A percentile compares a stretch with the other conserved stretches of the same genome.
Evolutionary conservation across 2,888 invertebrate species (phyloP).

Genomic region (Antheraea yamamai): DNA sequence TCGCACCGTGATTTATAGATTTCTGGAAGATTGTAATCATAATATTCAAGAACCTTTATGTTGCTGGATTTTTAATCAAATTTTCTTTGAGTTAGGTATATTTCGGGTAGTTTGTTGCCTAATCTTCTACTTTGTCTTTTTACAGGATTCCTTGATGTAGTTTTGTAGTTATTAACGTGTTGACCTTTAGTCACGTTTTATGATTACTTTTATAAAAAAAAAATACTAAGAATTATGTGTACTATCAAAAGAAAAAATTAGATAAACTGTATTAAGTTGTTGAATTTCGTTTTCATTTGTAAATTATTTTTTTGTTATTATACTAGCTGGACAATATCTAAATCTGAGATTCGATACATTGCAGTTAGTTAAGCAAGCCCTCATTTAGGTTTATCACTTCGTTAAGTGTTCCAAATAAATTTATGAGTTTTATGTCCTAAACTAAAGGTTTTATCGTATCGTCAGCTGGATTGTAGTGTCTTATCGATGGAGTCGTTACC

Average conservation of each 20-base stretch:
- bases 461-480: too few relatives aligned
- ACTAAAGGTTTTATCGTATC: too few relatives aligned
- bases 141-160: background rate
- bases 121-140: background rate
- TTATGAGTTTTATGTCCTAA: background rate
- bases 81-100: background rate
- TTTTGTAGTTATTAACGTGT: background rate
- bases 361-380: too few relatives aligned
- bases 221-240: background rate
- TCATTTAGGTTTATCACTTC: too few relatives aligned
- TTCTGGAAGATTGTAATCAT: background rate
- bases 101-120: background rate
- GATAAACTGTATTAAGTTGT: background rate
- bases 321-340: too few relatives aligned
- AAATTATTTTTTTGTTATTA: too few relatives aligned
- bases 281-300: too few relatives aligned
- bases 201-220: background rate
- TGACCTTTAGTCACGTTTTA: slow-evolving; percentile 2
- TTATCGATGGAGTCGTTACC: too few relatives aligned
- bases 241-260: background rate
- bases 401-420: background rate
- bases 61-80: background rate
- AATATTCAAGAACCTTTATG: background rate
- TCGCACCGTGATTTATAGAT: background rate
- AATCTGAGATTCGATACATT: too few relatives aligned